Evolutionary conservation across 2,113 vertebrate genomes (phyloP).

Genomic region (Globicephala melas): DNA sequence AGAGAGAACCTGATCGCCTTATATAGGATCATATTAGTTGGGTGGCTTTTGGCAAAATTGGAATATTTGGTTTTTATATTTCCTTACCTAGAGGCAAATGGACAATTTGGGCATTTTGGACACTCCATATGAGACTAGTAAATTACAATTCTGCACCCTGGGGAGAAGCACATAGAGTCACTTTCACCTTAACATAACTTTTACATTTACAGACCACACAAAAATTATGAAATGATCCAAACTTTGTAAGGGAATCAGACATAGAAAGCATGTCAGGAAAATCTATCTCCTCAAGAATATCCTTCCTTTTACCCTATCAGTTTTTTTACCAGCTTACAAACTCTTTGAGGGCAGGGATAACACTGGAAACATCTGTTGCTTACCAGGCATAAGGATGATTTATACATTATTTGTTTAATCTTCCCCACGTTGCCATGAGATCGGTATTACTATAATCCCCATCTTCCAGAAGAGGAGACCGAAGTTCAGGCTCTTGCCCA

Average conservation of each 20-base stretch:
- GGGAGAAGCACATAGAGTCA: not conserved
- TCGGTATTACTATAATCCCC: not conserved
- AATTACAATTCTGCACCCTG: not conserved
- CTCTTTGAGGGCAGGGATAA: not conserved
- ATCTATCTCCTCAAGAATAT: not conserved
- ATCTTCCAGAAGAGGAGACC: not conserved
- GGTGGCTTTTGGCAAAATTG: slow-evolving; percentile 78
- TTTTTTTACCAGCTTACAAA: not conserved
- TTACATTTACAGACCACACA: not conserved
- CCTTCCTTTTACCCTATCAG: not conserved
- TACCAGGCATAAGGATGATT: not conserved
- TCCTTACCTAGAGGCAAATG: not conserved
- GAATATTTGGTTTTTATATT: slow-evolving; percentile 76
- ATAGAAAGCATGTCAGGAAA: not conserved
- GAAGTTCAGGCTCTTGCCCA: not conserved
- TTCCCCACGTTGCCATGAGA: not conserved
- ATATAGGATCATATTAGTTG: slow-evolving; percentile 68
- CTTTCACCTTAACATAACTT: not conserved
- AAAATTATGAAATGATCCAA: not conserved
- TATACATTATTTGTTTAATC: not conserved
- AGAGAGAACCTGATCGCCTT: slow-evolving; percentile 75
- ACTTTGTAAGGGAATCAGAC: not conserved
- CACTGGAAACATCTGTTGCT: not conserved
- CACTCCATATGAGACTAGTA: not conserved
- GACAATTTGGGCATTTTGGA: not conserved